A percentile compares a stretch with the other conserved stretches of the same genome.
Evolutionary conservation across 1,140 invertebrate species (phyloP).

Genomic region (Homarus americanus): DNA sequence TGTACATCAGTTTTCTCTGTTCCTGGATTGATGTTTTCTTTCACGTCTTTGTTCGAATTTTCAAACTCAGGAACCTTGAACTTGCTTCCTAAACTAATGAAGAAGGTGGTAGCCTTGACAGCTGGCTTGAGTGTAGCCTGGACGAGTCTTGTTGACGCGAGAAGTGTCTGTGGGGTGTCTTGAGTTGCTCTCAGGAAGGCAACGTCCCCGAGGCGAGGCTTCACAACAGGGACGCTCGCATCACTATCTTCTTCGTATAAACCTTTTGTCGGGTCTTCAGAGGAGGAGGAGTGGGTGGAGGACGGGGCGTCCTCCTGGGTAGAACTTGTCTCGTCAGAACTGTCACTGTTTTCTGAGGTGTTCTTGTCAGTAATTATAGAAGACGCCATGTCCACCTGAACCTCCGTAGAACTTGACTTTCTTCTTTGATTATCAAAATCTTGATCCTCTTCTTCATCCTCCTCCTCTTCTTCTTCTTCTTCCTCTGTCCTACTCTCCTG

Average conservation of each 20-base stretch:
- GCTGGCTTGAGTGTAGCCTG: constrained; percentile 71
- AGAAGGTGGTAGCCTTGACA: constrained; percentile 73
- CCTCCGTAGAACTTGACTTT: neutral
- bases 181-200: constrained; percentile 71
- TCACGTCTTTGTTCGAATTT: constrained; percentile 8
- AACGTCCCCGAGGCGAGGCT: constrained; percentile 64
- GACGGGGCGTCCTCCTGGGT: neutral
- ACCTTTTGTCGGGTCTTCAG: constrained; percentile 59
- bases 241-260: constrained; percentile 43
- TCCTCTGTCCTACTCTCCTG: constrained; percentile 34
- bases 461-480: constrained; percentile 41
- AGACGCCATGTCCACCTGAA: neutral
- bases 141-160: constrained; percentile 73
- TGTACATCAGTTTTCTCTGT: neutral
- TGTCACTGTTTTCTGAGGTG: constrained; percentile 7
- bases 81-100: constrained; percentile 72
- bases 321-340: constrained; percentile 20
- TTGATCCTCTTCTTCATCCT: constrained; percentile 31
- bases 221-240: neutral
- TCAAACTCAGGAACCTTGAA: constrained; percentile 69
- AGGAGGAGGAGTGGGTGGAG: constrained; percentile 11
- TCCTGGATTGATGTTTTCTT: neutral
- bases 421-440: neutral
- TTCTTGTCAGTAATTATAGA: constrained; percentile 4
- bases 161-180: constrained; percentile 72